Evolutionary conservation across 2,113 vertebrate genomes (phyloP).

Genomic region (Choloepus hoffmanni): DNA sequence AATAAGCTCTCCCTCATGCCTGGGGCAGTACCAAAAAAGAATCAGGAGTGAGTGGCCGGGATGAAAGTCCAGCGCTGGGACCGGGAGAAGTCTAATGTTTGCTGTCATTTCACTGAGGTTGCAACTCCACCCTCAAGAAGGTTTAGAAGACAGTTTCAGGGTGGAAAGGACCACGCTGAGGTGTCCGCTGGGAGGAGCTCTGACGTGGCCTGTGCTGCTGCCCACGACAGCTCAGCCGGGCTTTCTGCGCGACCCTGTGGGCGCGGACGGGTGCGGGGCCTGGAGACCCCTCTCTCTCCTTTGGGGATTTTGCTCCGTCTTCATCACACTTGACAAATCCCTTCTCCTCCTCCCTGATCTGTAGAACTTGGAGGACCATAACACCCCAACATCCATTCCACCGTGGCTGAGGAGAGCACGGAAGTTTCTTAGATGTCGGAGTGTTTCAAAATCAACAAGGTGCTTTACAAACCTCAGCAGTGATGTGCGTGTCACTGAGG

Average conservation of each 20-base stretch:
- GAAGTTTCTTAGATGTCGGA: neutral
- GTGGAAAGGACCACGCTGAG: neutral
- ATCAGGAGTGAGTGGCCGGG: conserved; percentile 18
- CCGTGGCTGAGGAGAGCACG: neutral
- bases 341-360: neutral
- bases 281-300: neutral
- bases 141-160: neutral
- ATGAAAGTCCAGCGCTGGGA: conserved; percentile 63
- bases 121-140: conserved; percentile 31
- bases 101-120: conserved; percentile 34
- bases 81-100: conserved; percentile 61
- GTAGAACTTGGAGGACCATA: neutral
- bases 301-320: neutral
- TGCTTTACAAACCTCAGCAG: neutral
- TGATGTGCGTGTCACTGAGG: neutral
- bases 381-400: neutral
- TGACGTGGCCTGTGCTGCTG: neutral
- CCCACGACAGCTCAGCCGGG: too few relatives aligned
- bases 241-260: too few relatives aligned
- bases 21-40: conserved; percentile 60
- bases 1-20: conserved; percentile 48
- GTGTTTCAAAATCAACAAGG: conserved; percentile 13
- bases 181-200: neutral
- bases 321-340: neutral
- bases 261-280: too few relatives aligned